Evolutionary conservation across 1,140 invertebrate species (phyloP).

Genomic region (Drosophila fuyamai): DNA sequence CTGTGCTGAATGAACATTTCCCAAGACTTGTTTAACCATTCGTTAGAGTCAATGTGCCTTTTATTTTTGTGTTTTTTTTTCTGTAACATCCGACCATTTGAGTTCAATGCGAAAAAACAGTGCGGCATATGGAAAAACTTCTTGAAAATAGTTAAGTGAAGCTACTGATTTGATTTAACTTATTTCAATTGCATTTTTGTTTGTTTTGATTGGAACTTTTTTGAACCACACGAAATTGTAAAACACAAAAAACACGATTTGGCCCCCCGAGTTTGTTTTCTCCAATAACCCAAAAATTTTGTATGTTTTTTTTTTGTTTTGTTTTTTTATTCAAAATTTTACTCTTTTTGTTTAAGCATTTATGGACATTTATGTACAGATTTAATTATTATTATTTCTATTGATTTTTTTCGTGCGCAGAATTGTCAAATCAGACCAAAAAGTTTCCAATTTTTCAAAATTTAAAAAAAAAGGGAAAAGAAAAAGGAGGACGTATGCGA

Average conservation of each 20-base stretch:
- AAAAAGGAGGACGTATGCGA: constrained; percentile 47
- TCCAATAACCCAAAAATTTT: constrained; percentile 58
- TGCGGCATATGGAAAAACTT: constrained; percentile 77
- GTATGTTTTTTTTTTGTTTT: constrained; percentile 60
- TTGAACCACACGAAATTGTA: constrained; percentile 42
- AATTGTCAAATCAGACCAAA: constrained; percentile 38
- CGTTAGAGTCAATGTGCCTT: constrained; percentile 40
- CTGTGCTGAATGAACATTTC: constrained; percentile 86
- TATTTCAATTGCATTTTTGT: constrained; percentile 35
- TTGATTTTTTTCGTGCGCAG: constrained; percentile 41
- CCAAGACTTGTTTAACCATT: constrained; percentile 46
- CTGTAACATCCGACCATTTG: constrained; percentile 19
- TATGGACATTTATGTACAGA: constrained; percentile 55
- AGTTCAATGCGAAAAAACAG: constrained; percentile 33
- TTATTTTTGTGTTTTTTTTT: constrained; percentile 71
- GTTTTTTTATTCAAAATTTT: constrained; percentile 67
- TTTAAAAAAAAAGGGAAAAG: constrained; percentile 43
- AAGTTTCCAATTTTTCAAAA: constrained; percentile 40
- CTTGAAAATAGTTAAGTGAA: constrained; percentile 75
- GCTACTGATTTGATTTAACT: constrained; percentile 33
- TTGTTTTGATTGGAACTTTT: constrained; percentile 35
- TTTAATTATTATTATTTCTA: constrained; percentile 37
- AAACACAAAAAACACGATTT: constrained; percentile 72
- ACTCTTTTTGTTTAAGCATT: constrained; percentile 57
- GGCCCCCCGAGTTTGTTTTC: constrained; percentile 70